Conservation (phyloP, 2,113 vertebrate genomes). For the Oenanthe oenanthe region DNA sequence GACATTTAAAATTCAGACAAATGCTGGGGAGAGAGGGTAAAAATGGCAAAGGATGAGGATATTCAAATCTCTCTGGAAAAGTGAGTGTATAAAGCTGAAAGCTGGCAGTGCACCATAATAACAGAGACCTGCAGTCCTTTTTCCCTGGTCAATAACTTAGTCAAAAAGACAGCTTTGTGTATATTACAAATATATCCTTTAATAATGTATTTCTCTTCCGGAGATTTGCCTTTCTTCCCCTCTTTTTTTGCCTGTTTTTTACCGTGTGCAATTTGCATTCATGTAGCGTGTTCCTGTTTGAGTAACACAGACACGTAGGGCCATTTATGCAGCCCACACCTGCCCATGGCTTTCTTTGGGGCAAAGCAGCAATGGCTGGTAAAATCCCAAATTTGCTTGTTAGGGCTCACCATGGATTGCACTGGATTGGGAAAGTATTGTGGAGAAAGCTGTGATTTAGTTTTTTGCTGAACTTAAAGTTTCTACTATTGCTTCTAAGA, state of each 20-base stretch:
- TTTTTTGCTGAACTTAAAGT: neutral
- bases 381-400: neutral
- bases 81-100: slow-evolving; percentile 33
- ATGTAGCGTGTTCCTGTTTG: neutral
- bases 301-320: neutral
- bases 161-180: slow-evolving; percentile 42
- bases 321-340: neutral
- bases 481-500: neutral
- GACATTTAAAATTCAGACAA: slow-evolving; percentile 51
- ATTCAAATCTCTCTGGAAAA: slow-evolving; percentile 13
- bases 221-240: neutral
- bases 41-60: slow-evolving; percentile 43
- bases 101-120: neutral
- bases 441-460: neutral
- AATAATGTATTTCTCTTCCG: neutral
- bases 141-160: slow-evolving; percentile 34
- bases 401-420: neutral
- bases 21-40: slow-evolving; percentile 19
- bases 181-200: slow-evolving; percentile 8
- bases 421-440: neutral
- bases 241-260: neutral
- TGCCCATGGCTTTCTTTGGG: neutral
- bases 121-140: slow-evolving; percentile 21
- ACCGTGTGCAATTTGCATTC: neutral
- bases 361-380: neutral